Percentiles rank a stretch among this genome's conserved stretches.
Evolutionary conservation across 2,888 invertebrate genomes (phyloP).

Genomic region (Epinotia bilunana): DNA sequence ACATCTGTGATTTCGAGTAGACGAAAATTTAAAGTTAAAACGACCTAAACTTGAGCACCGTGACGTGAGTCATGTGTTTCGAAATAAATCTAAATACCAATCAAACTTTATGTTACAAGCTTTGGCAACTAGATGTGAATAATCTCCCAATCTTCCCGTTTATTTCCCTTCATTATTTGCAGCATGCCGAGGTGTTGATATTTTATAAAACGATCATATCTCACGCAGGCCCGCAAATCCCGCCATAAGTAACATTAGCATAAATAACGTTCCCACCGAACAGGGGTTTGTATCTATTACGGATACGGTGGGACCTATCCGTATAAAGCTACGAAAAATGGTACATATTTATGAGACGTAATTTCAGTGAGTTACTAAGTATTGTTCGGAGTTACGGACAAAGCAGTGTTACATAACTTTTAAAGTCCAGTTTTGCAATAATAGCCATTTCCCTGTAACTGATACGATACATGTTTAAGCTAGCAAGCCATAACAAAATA

Average conservation of each 20-base stretch:
- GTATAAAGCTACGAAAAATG: slow-evolving; percentile 14
- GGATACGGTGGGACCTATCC: slow-evolving; percentile 6
- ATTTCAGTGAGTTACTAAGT: slow-evolving; percentile 16
- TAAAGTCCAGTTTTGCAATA: neutral
- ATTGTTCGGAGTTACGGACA: neutral
- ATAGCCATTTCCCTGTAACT: no score
- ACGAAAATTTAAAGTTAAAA: no score
- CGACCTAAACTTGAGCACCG: no score
- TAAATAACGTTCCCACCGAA: slow-evolving; percentile 21
- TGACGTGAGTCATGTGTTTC: neutral
- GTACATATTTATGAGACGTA: slow-evolving; percentile 25
- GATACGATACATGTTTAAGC: no score
- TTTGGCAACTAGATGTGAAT: neutral
- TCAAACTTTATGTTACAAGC: neutral
- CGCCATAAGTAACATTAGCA: slow-evolving; percentile 30
- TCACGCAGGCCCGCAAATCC: slow-evolving; percentile 29
- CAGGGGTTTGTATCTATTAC: slow-evolving; percentile 15
- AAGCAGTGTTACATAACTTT: neutral
- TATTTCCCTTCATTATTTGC: neutral
- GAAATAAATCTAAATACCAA: neutral
- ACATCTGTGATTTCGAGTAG: no score
- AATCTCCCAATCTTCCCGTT: slow-evolving; percentile 5
- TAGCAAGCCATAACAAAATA: no score
- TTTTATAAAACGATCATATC: slow-evolving; percentile 27
- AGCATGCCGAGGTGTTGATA: slow-evolving; percentile 9